A percentile compares a stretch with the other conserved stretches of the same genome.
Conservation (phyloP, 2,888 invertebrate species). For the Acanthosepion esculentum region DNA sequence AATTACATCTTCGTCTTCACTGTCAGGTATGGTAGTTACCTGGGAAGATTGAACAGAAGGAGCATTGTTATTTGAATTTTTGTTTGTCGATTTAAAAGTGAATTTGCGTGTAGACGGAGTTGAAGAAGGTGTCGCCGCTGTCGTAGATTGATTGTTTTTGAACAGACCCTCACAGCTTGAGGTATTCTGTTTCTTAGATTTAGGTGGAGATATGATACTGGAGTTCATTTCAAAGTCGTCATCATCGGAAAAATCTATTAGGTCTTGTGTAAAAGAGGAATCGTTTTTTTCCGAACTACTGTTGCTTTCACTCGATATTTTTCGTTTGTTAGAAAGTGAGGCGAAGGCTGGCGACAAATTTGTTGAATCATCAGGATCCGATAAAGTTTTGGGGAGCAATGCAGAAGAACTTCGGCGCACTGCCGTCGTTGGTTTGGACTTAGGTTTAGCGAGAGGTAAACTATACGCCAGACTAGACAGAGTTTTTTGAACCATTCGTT, state of each 20-base stretch:
- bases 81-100: neutral
- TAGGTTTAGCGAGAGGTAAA: neutral
- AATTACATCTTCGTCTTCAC: neutral
- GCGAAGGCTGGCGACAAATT: neutral
- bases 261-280: neutral
- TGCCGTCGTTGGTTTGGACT: neutral
- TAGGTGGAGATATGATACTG: neutral
- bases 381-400: neutral
- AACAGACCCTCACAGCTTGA: neutral
- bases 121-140: neutral
- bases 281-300: neutral
- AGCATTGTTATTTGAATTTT: neutral
- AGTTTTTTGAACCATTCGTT: neutral
- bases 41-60: neutral
- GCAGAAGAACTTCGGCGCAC: neutral
- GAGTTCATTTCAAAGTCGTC: neutral
- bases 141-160: neutral
- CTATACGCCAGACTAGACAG: neutral
- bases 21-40: neutral
- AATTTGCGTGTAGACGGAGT: neutral
- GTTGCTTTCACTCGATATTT: neutral
- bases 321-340: neutral
- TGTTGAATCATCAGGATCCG: neutral
- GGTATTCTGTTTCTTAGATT: neutral
- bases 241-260: neutral